Evolutionary conservation across 2,113 vertebrate species (phyloP).

Genomic region (Polyodon spathula): DNA sequence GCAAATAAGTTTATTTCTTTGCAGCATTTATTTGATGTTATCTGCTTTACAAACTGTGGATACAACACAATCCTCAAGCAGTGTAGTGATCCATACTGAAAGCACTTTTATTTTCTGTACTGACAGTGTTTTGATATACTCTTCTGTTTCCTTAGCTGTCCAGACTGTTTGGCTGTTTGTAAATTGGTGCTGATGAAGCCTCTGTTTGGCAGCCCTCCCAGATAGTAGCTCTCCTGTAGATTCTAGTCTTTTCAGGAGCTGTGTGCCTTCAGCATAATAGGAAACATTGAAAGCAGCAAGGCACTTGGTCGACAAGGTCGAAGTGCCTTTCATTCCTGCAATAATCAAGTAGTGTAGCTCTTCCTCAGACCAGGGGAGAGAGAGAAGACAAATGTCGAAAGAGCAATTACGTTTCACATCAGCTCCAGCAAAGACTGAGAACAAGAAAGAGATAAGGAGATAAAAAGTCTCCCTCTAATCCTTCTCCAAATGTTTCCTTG

Average conservation of each 20-base stretch:
- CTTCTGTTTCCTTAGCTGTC: slow-evolving; percentile 39
- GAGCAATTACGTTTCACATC: slow-evolving; percentile 73
- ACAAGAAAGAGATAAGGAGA: slow-evolving; percentile 46
- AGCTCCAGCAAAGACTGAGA: slow-evolving; percentile 58
- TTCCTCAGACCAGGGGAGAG: slow-evolving; percentile 64
- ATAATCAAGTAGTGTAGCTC: slow-evolving; percentile 67
- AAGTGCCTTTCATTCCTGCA: slow-evolving; percentile 68
- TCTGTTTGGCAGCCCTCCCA: slow-evolving; percentile 56
- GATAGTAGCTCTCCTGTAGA: slow-evolving; percentile 47
- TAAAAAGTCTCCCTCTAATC: slow-evolving; percentile 30
- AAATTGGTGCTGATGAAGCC: slow-evolving; percentile 37
- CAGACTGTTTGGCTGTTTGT: slow-evolving; percentile 42
- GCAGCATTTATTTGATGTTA: neutral
- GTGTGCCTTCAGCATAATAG: slow-evolving; percentile 62
- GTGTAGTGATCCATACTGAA: slow-evolving; percentile 22
- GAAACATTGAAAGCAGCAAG: slow-evolving; percentile 60
- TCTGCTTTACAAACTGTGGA: neutral
- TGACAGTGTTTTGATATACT: slow-evolving; percentile 42
- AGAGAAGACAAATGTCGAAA: slow-evolving; percentile 71
- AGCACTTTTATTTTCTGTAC: slow-evolving; percentile 36
- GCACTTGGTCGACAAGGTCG: slow-evolving; percentile 60
- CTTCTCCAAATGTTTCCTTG: neutral
- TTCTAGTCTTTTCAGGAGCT: slow-evolving; percentile 53
- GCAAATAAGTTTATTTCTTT: neutral
- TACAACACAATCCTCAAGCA: neutral